phyloP scores from a whole-genome alignment of 2,113 vertebrate species.

The Petrocephalus zakoni region DNA sequence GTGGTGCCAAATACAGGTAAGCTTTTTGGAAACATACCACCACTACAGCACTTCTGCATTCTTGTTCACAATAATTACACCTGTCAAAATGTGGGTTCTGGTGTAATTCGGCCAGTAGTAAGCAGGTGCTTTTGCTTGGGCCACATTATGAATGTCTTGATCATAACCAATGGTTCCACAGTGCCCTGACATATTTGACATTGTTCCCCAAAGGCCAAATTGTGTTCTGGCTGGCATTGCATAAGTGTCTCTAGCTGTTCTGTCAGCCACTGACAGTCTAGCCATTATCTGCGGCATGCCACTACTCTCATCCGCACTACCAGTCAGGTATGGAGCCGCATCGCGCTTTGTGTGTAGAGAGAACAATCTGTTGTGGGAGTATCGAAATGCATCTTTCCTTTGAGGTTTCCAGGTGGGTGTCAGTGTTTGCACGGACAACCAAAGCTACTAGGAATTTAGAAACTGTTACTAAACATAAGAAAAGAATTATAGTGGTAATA shows the following conservation, averaged over 20 bases:
- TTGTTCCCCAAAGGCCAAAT: neutral
- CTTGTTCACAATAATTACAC: neutral
- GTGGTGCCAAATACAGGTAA: conserved; percentile 86
- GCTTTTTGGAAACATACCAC: conserved; percentile 16
- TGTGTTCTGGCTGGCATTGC: neutral
- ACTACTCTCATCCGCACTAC: neutral
- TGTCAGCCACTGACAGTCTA: neutral
- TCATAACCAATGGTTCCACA: neutral
- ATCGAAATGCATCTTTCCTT: neutral
- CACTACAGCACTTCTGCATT: neutral
- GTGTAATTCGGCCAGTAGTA: neutral
- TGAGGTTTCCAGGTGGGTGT: neutral
- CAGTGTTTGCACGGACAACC: neutral
- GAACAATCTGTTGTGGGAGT: neutral
- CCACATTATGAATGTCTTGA: neutral
- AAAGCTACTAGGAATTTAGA: neutral
- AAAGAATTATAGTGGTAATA: neutral
- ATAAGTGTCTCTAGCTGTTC: neutral
- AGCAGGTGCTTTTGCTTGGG: neutral
- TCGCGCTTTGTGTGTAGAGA: neutral
- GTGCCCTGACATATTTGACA: neutral
- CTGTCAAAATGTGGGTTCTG: neutral
- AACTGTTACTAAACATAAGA: neutral
- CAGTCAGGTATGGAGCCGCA: neutral
- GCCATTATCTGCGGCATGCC: neutral